Evolutionary conservation across 2,797 vertebrate genomes (phyloP).

Genomic region (Enteromius afrohamiltoni): DNA sequence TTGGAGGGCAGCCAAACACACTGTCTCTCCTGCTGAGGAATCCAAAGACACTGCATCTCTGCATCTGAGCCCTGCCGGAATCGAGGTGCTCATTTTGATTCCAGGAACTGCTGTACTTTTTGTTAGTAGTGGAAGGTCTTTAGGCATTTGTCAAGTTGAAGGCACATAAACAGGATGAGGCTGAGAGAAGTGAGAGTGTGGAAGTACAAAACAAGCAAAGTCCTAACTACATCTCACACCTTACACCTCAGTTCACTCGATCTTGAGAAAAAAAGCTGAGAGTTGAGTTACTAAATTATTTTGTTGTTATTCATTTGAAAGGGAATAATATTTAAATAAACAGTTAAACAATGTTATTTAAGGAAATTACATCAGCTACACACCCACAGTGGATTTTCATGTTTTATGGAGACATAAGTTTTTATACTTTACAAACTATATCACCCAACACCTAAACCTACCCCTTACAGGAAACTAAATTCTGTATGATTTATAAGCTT

Average conservation of each 20-base stretch:
- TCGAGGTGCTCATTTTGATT: background rate
- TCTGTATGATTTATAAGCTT: background rate
- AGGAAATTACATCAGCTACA: background rate
- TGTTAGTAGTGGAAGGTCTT: background rate
- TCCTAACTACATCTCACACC: background rate
- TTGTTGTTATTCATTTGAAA: background rate
- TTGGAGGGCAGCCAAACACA: conserved; percentile 60
- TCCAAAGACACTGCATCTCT: conserved; percentile 44
- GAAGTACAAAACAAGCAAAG: background rate
- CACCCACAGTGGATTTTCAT: background rate
- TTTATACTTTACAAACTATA: background rate
- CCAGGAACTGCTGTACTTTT: conserved; percentile 26
- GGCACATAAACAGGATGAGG: conserved; percentile 7
- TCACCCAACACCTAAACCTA: background rate
- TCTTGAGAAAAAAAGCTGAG: background rate
- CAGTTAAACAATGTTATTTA: background rate
- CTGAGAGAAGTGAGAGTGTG: background rate
- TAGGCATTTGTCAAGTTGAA: conserved; percentile 22
- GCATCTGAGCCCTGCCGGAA: background rate
- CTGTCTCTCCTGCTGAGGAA: conserved; percentile 31
- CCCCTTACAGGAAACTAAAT: background rate
- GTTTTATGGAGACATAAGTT: background rate
- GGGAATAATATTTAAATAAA: background rate
- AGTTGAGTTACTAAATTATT: background rate
- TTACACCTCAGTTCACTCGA: background rate